Base-by-base conservation (phyloP, 1,140 invertebrate genomes). In the Aphelenchoides besseyi region DNA sequence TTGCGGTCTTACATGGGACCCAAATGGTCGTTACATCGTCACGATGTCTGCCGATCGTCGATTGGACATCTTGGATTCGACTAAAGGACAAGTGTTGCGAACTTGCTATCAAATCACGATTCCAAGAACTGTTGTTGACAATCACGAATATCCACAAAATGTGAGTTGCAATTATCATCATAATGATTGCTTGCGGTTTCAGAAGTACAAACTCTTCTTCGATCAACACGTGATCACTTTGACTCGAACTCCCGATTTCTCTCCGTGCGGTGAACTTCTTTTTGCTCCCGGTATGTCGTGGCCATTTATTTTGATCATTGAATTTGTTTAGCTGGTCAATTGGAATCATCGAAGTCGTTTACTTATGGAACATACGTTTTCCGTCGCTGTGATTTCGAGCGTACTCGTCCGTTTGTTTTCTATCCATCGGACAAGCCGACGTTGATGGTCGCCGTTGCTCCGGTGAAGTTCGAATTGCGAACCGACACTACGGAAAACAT, bases 261-360 rank as follows among this genome's bases (percentile, higher is more conserved):
- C 78, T 23, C 78, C 77, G 1, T 79, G 79, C 54, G 77, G 77
- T 2, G 28, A 62, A 30, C 29, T 79, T 18, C 8, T 79, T 18
- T 74, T 79, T 72, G 75, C 76, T 16, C 77, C 78, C n/a, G 74
- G 77, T 78, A 16, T n/a, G n/a, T n/a, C n/a, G n/a, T n/a, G n/a
- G n/a, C n/a, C 23, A 29, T 68, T 30, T 9, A n/a, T 30, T 63
- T 68, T 54, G 5, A 29, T 9, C 16, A 5, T 23, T 52, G 8
- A n/a, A 68, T 1, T 32, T 36, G n/a, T 9, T n/a, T 37, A 78
- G 78, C 78, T 23, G 76, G 59, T 3, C 78, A 78, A 33, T 55
- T 78, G 32, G 76, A 78, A 73, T 59, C 74, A 16, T 61, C 29
- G 5, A 75, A 74, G 32, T 41, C 41, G 12, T 72, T 71, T 55